These are phyloP conservation scores for Fulica atra DNA, from an alignment of 2,113 vertebrate genomes.

Conservation along the genomic window DNA sequence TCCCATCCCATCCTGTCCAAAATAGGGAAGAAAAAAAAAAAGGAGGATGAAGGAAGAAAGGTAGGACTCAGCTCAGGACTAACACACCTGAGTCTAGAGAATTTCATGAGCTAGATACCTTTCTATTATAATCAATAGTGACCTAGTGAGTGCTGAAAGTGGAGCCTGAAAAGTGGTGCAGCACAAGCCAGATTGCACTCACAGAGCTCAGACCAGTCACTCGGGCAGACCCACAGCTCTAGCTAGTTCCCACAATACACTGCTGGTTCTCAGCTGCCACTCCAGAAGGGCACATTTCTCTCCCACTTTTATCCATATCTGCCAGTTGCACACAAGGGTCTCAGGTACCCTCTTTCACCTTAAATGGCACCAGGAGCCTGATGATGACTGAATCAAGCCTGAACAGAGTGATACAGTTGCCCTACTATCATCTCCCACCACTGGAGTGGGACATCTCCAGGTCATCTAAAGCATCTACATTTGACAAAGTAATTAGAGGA, in stretches of 20 bases:
- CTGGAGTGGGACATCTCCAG: not conserved
- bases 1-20: not conserved
- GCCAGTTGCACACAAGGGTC: accelerated
- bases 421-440: not conserved
- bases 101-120: not conserved
- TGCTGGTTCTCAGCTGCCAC: not conserved
- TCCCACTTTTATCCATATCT: not conserved
- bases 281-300: not conserved
- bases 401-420: not conserved
- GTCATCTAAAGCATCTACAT: not conserved
- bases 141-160: not conserved
- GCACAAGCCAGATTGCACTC: not conserved
- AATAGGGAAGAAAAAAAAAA: not conserved
- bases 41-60: not conserved
- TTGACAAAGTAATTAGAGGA: not conserved
- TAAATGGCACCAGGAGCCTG: not conserved
- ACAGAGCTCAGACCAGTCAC: not conserved
- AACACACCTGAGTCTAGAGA: not conserved
- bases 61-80: not conserved
- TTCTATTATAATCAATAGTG: not conserved
- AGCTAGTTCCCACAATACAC: not conserved
- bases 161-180: not conserved
- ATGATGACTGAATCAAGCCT: not conserved
- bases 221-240: not conserved
- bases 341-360: not conserved